phyloP scores from a whole-genome alignment of 2,113 vertebrate genomes.

The Erpornis zantholeuca region DNA sequence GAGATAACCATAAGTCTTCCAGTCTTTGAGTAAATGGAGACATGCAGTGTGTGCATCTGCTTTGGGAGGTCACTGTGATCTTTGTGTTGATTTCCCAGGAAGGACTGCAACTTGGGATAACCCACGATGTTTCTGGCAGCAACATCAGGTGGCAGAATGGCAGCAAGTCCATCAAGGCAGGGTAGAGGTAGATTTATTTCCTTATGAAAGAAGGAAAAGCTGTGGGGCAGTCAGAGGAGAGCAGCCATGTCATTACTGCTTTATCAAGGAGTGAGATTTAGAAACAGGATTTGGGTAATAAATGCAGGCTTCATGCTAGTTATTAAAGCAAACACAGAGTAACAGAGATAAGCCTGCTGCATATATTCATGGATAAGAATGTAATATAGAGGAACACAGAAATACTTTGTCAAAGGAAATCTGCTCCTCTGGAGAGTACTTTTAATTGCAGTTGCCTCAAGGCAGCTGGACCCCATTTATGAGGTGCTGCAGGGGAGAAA shows the following conservation, averaged over 20 bases:
- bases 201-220: not conserved
- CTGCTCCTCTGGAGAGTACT: not conserved
- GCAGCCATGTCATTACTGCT: not conserved
- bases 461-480: not conserved
- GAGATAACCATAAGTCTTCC: not conserved
- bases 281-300: constrained; percentile 31
- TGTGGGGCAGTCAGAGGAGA: not conserved
- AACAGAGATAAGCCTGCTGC: constrained; percentile 21
- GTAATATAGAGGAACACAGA: not conserved
- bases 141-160: not conserved
- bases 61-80: not conserved
- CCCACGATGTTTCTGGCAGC: not conserved
- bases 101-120: not conserved
- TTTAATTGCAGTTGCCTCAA: not conserved
- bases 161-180: not conserved
- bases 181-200: not conserved
- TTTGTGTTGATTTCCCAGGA: not conserved
- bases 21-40: not conserved
- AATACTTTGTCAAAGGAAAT: not conserved
- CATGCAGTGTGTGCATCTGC: not conserved
- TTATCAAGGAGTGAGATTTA: constrained; percentile 13
- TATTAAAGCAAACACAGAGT: constrained; percentile 39
- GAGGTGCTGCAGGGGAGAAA: not conserved
- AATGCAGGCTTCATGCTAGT: not conserved
- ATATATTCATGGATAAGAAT: constrained; percentile 28